These are phyloP conservation scores for Chiroxiphia lanceolata DNA, from an alignment of 2,797 vertebrate species.

Conservation along the genomic window DNA sequence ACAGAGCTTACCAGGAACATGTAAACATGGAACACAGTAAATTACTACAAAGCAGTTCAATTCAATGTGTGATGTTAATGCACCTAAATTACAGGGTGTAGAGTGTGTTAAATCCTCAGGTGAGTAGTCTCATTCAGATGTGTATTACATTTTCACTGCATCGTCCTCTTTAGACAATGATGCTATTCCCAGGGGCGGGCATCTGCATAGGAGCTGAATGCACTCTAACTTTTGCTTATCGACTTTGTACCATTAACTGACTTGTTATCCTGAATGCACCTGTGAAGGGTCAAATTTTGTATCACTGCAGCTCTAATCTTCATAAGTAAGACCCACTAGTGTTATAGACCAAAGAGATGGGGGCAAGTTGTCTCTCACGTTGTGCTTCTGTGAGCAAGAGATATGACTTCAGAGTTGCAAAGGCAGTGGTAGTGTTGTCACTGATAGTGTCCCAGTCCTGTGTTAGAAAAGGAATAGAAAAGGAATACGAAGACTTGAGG, in stretches of 20 bases:
- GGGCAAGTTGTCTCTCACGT: not conserved
- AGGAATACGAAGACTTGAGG: not conserved
- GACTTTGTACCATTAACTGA: not conserved
- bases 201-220: not conserved
- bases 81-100: not conserved
- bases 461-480: not conserved
- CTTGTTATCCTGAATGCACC: not conserved
- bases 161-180: not conserved
- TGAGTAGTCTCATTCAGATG: not conserved
- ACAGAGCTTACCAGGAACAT: accelerated
- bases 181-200: not conserved
- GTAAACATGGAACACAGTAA: no score
- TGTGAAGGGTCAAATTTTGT: not conserved
- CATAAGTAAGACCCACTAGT: not conserved
- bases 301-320: not conserved
- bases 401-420: not conserved
- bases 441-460: not conserved
- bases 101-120: not conserved
- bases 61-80: not conserved
- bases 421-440: not conserved
- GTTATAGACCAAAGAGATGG: not conserved
- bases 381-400: not conserved
- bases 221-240: not conserved
- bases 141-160: not conserved
- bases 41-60: not conserved